Evolutionary conservation across 2,888 invertebrate species (phyloP).

Genomic region (Dascillus cervinus): DNA sequence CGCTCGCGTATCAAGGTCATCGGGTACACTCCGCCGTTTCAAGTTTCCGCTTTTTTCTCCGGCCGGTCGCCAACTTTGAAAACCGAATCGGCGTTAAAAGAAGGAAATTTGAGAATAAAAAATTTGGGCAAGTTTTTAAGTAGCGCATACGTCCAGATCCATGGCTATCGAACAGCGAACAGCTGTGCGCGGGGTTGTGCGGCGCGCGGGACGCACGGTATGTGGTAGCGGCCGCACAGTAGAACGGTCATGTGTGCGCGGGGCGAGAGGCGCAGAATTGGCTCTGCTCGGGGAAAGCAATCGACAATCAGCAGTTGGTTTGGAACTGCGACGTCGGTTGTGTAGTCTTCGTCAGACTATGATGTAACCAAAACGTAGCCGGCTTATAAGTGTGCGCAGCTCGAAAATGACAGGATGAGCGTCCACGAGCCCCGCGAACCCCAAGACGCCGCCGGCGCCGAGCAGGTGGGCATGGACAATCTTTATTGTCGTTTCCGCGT

Average conservation of each 20-base stretch:
- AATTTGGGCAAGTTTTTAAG: no score
- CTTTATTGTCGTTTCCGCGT: conserved; percentile 23
- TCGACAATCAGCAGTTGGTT: conserved; percentile 18
- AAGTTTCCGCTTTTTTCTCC: no score
- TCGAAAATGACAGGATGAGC: conserved; percentile 32
- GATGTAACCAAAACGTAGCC: conserved; percentile 12
- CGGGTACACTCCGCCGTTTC: conserved; percentile 18
- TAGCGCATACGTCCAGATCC: no score
- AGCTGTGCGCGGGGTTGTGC: conserved; percentile 11
- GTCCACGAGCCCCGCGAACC: conserved; percentile 28
- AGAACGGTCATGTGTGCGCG: conserved; percentile 10
- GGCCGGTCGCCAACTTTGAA: no score
- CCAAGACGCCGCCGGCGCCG: conserved; percentile 19
- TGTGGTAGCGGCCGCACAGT: conserved; percentile 8
- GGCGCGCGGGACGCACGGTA: conserved; percentile 10
- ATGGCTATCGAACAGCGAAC: no score
- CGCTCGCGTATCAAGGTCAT: conserved; percentile 26
- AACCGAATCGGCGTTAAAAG: no score
- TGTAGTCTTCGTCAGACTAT: conserved; percentile 5
- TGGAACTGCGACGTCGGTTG: conserved; percentile 6
- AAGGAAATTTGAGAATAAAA: no score
- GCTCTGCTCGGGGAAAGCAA: conserved; percentile 18
- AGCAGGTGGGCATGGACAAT: conserved; percentile 22
- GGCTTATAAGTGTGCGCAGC: conserved; percentile 34
- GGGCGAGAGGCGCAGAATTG: conserved; percentile 18